Conservation (phyloP, 2,888 invertebrate species). For the Scaptomyza polygonia region DNA sequence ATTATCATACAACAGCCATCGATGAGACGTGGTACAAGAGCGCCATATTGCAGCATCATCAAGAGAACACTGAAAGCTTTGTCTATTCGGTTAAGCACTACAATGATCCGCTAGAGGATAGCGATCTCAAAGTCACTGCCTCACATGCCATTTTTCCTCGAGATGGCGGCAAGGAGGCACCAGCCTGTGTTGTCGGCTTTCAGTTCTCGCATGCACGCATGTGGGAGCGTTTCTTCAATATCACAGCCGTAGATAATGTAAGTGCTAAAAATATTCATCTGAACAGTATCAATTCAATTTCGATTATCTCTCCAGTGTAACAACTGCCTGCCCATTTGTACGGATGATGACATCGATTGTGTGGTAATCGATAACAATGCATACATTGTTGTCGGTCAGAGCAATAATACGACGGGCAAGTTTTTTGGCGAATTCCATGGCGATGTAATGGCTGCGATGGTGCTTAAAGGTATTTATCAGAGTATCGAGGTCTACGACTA, state of each 20-base stretch:
- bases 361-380: conserved; percentile 97
- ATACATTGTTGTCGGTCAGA: conserved; percentile 90
- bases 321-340: conserved; percentile 86
- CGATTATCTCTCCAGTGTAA: conserved; percentile 82
- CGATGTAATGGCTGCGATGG: conserved; percentile 90
- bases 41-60: conserved; percentile 93
- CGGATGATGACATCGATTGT: conserved; percentile 89
- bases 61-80: conserved; percentile 89
- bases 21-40: conserved; percentile 97
- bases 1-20: conserved; percentile 90
- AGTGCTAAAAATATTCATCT: conserved; percentile 32
- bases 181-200: conserved; percentile 95
- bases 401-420: conserved; percentile 89
- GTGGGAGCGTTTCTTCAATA: conserved; percentile 88
- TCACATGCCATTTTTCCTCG: conserved; percentile 93
- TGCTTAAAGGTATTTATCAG: conserved; percentile 89
- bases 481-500: conserved; percentile 92
- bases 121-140: conserved; percentile 89
- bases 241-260: conserved; percentile 86
- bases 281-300: not conserved
- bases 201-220: conserved; percentile 91
- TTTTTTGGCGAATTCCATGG: conserved; percentile 93
- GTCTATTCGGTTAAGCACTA: conserved; percentile 91
- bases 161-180: conserved; percentile 90
- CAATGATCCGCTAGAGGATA: conserved; percentile 83